phyloP scores from a whole-genome alignment of 2,113 vertebrate species.

The Cathartes aura region DNA sequence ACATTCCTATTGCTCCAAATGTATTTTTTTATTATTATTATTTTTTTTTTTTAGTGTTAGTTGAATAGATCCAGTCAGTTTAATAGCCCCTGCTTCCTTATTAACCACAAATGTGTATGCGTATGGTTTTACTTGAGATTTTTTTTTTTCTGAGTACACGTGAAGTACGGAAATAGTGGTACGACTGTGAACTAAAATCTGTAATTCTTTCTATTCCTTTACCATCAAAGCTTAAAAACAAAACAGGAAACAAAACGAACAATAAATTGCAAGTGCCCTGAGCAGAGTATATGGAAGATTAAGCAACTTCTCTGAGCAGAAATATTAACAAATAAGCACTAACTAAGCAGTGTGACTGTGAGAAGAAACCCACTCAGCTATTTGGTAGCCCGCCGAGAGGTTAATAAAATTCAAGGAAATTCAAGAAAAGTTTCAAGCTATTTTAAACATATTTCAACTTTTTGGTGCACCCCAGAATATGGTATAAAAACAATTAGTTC shows the following conservation, averaged over 20 bases:
- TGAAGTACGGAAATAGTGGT: constrained; percentile 67
- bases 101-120: constrained; percentile 26
- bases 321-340: constrained; percentile 73
- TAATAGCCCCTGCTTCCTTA: constrained; percentile 65
- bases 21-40: constrained; percentile 29
- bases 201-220: constrained; percentile 71
- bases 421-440: constrained; percentile 82
- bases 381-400: constrained; percentile 79
- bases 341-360: constrained; percentile 70
- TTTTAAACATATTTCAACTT: constrained; percentile 69
- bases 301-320: constrained; percentile 83
- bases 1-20: constrained; percentile 80
- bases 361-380: constrained; percentile 72
- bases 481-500: constrained; percentile 71
- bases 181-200: constrained; percentile 58
- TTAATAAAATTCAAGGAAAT: constrained; percentile 79
- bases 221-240: constrained; percentile 72
- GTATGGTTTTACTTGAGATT: constrained; percentile 47
- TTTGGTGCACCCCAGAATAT: constrained; percentile 82
- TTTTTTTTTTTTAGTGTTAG: constrained; percentile 76
- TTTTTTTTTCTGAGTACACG: constrained; percentile 43
- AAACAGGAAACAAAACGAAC: constrained; percentile 71
- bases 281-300: constrained; percentile 86
- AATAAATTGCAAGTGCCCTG: constrained; percentile 84
- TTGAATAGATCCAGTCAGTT: constrained; percentile 75